A percentile compares a stretch with the other conserved stretches of the same genome.
phyloP scores from a whole-genome alignment of 2,113 vertebrate genomes.

The Dendrocopos noguchii region DNA sequence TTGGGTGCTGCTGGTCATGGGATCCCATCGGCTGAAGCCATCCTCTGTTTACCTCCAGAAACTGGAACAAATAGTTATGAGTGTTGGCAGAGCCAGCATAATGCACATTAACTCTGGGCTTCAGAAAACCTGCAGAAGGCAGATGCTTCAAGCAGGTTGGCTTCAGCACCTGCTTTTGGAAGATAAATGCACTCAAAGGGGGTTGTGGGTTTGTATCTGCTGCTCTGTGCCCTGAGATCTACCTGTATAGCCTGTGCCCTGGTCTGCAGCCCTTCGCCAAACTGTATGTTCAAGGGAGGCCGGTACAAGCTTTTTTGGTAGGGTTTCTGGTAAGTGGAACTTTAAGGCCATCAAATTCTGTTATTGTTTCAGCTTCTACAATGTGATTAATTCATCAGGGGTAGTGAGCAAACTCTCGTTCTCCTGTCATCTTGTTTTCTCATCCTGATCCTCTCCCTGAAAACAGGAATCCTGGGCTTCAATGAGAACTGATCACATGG shows the following conservation, averaged over 20 bases:
- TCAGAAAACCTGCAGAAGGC: not conserved
- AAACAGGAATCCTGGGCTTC: not conserved
- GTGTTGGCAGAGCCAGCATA: not conserved
- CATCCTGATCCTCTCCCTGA: not conserved
- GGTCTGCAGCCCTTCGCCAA: not conserved
- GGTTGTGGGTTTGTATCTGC: not conserved
- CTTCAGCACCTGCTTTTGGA: not conserved
- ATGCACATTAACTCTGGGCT: rapidly evolving
- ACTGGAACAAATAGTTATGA: rapidly evolving
- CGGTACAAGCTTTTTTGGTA: not conserved
- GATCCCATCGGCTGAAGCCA: not conserved
- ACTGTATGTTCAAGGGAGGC: rapidly evolving
- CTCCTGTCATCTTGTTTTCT: not conserved
- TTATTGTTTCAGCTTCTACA: not conserved
- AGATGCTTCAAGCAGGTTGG: not conserved
- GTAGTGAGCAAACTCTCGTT: not conserved
- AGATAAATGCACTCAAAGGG: not conserved
- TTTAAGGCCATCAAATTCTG: not conserved
- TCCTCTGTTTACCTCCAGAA: not conserved
- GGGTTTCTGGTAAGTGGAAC: not conserved
- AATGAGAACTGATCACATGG: not conserved
- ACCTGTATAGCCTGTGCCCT: rapidly evolving
- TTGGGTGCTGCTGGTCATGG: not conserved
- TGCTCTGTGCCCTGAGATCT: not conserved
- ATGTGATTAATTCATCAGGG: not conserved